Evolutionary conservation across 2,888 invertebrate genomes (phyloP), one percentile per base, ranked within the genome.

Genomic region (Idaea dimidiata): DNA sequence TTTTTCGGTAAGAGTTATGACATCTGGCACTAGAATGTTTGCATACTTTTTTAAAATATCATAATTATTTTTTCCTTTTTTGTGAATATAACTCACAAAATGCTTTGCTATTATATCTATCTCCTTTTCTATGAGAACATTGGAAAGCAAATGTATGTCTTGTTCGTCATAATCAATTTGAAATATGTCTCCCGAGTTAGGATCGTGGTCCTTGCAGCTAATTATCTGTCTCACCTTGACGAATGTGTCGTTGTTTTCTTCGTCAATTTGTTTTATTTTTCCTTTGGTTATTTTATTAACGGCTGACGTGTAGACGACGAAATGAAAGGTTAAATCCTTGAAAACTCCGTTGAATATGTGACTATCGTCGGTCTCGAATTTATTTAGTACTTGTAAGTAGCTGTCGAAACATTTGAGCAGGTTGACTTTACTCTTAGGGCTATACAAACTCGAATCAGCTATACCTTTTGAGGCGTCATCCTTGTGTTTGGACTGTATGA

Each of bases 401-500:
- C 56, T 56, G 56, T 56, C 56, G 18, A 56, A 56, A 17, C 18
- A 56, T 56, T 56, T 18, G 10, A 56, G 18, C 17, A 17, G 18
- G 18, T 17, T 16, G 16, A 43, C 43, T 43, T 56, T 56, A 3
- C 18, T 18, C 56, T 56, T 56, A 3, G 17, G 56, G 10, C 14
- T 56, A 14, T 18, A 18, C 17, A 56, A 18, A 14, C 18, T 56
- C 17, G 17, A 16, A 17, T 17, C 56, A 6, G 56, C 14, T 1
- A 56, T 56, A 0, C 56, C 56, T 18, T 56, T 56, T 10, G 17
- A 14, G 16, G 18, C 8, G 18, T 56, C 56, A 17, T 56, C 56
- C 17, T 17, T 18, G 56, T 56, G 56, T 17, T 56, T 56, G 56
- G 56, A 17, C 56, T 56, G 56, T 17, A 56, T 18, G 56, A 56